Evolutionary conservation across 2,888 invertebrate species (phyloP).

Genomic region (Punctoribates punctum): DNA sequence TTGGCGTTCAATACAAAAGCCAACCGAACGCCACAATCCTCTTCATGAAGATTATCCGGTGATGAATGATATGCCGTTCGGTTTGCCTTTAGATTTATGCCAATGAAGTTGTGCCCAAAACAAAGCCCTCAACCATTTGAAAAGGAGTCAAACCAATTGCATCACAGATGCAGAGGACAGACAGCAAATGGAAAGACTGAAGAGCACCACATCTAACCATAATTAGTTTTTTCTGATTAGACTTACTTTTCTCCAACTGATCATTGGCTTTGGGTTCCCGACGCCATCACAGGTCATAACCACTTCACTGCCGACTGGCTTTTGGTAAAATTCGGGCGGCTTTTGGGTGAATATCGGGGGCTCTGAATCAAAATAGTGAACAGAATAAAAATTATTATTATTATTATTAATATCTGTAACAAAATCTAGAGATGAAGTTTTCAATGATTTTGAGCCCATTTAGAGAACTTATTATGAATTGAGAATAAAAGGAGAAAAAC

Average conservation of each 20-base stretch:
- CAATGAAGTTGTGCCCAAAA: background rate
- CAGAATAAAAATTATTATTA: background rate
- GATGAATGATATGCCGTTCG: constrained; percentile 18
- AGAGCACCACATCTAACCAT: too few species aligned
- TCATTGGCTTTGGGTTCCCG: constrained; percentile 72
- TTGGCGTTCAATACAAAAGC: constrained; percentile 31
- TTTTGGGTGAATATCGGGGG: constrained; percentile 86
- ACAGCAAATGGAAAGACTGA: background rate
- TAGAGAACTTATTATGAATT: background rate
- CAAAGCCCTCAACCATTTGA: background rate
- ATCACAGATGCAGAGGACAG: background rate
- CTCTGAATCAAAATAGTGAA: constrained; percentile 64
- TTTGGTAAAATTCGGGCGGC: constrained; percentile 85
- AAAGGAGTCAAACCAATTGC: background rate
- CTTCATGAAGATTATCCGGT: constrained; percentile 32
- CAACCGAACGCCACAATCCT: constrained; percentile 28
- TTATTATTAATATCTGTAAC: background rate
- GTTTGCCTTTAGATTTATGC: constrained; percentile 1
- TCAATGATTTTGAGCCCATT: background rate
- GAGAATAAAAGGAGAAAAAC: background rate
- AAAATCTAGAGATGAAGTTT: background rate
- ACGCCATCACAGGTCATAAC: constrained; percentile 93
- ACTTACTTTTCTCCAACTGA: constrained; percentile 82
- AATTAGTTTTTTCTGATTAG: constrained; percentile 54
- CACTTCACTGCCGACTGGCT: constrained; percentile 81